These are phyloP conservation scores for Ephialtes manifestator DNA, from an alignment of 2,888 invertebrate genomes.

Conservation along the genomic window DNA sequence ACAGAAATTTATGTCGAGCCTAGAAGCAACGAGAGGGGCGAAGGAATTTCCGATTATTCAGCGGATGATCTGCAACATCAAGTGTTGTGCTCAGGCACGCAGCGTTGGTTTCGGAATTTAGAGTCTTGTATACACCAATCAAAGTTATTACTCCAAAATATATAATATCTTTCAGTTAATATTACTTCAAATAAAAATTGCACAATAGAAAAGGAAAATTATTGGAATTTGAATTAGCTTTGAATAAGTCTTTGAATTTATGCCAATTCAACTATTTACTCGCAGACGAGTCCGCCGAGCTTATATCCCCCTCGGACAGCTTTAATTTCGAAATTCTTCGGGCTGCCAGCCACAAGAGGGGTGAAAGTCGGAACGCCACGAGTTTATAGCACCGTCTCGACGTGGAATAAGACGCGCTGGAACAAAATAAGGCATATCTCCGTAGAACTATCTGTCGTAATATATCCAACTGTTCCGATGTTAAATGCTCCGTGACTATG, in stretches of 20 bases:
- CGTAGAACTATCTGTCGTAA: not conserved
- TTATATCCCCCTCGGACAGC: not conserved
- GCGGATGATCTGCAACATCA: not conserved
- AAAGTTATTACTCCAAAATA: not conserved
- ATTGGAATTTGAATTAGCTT: not conserved
- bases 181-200: not conserved
- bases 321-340: constrained; percentile 24
- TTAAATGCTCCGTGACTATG: constrained; percentile 5
- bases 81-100: not conserved
- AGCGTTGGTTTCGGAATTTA: not conserved
- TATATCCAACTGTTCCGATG: too few species aligned
- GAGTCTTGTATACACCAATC: not conserved
- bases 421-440: not conserved
- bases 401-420: not conserved
- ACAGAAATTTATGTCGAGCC: not conserved
- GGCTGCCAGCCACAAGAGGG: not conserved
- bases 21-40: not conserved
- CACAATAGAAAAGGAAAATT: not conserved
- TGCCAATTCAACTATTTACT: not conserved
- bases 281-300: not conserved
- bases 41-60: not conserved
- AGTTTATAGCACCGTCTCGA: not conserved
- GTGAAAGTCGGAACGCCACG: not conserved
- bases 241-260: not conserved
- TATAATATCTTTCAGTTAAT: not conserved